Conservation (phyloP, 2,888 invertebrate genomes). For the Mimachlamys varia region DNA sequence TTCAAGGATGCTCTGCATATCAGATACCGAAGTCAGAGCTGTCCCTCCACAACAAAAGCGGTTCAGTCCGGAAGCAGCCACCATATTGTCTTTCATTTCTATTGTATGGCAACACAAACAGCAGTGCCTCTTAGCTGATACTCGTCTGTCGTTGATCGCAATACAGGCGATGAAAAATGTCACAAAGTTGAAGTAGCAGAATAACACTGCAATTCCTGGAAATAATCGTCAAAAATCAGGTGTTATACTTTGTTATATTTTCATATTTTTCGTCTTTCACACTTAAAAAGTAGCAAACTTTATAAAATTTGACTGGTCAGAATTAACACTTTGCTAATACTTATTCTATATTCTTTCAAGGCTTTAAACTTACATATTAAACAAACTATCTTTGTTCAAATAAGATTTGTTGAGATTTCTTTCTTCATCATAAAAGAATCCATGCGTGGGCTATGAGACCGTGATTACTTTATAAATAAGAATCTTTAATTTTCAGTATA, state of each 20-base stretch:
- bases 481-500: not conserved
- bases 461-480: not conserved
- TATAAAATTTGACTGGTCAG: too few relatives aligned
- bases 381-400: too few relatives aligned
- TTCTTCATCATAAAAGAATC: not conserved
- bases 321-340: too few relatives aligned
- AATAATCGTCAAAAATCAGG: not conserved
- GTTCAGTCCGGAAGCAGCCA: constrained; percentile 45
- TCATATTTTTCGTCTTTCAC: too few relatives aligned
- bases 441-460: not conserved
- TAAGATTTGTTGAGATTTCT: too few relatives aligned
- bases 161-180: constrained; percentile 74
- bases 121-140: constrained; percentile 63
- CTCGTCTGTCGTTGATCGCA: constrained; percentile 70
- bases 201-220: constrained; percentile 72
- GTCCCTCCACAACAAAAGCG: constrained; percentile 77
- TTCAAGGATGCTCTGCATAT: constrained; percentile 67
- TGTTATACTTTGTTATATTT: too few relatives aligned
- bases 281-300: too few relatives aligned
- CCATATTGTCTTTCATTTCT: not conserved
- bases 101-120: constrained; percentile 57
- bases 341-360: too few relatives aligned
- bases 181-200: constrained; percentile 75
- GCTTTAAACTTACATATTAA: too few relatives aligned
- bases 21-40: constrained; percentile 54